Conservation (phyloP, 1,140 invertebrate genomes). For the Sitodiplosis mosellana region DNA sequence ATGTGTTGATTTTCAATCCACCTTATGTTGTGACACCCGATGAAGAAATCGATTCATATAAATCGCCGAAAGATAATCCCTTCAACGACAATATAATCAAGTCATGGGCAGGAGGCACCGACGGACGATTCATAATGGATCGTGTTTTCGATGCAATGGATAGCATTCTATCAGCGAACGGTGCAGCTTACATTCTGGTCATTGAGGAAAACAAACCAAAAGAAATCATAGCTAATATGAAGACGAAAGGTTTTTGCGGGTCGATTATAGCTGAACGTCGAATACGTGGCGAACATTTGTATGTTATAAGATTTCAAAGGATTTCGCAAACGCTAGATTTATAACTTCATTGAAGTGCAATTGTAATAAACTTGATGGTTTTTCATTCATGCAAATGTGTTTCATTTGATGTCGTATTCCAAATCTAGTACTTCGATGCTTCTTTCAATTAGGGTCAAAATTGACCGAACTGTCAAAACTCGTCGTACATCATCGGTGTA, state of each 20-base stretch:
- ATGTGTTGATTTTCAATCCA: constrained; percentile 91
- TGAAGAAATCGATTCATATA: constrained; percentile 35
- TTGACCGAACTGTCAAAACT: too few relatives aligned
- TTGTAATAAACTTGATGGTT: too few relatives aligned
- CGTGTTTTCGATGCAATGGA: constrained; percentile 46
- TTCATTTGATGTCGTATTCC: too few relatives aligned
- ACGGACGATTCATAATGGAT: constrained; percentile 67
- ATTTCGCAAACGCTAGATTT: too few relatives aligned
- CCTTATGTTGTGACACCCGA: constrained; percentile 83
- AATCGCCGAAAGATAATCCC: constrained; percentile 16
- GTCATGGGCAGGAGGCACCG: constrained; percentile 70
- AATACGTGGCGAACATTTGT: constrained; percentile 30
- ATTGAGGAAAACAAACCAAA: constrained; percentile 71
- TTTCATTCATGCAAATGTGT: too few relatives aligned
- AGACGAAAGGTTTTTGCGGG: constrained; percentile 35
- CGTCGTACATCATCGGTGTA: too few relatives aligned
- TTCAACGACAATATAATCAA: not conserved
- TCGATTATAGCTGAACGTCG: constrained; percentile 44
- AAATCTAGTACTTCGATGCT: too few relatives aligned
- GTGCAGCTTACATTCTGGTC: constrained; percentile 68
- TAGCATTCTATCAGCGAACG: constrained; percentile 43
- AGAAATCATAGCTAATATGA: constrained; percentile 46
- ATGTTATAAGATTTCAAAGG: constrained; percentile 25
- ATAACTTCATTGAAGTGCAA: too few relatives aligned
- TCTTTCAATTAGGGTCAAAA: too few relatives aligned